Conservation (phyloP, 2,797 vertebrate genomes). For the Phataginus tetradactyla region DNA sequence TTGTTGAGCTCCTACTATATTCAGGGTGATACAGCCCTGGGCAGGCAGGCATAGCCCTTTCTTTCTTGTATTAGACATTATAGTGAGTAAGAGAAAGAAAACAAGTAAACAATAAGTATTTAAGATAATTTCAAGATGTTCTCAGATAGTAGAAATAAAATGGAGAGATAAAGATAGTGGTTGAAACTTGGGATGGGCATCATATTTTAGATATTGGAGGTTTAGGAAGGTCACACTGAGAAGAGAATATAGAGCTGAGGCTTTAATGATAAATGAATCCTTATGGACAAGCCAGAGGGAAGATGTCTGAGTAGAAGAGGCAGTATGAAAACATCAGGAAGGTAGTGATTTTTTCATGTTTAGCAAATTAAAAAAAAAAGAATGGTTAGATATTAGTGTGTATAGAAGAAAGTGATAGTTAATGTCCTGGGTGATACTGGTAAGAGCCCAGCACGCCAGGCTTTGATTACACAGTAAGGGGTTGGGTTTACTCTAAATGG, state of each 20-base stretch:
- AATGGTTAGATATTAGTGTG: neutral
- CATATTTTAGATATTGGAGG: neutral
- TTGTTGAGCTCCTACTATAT: neutral
- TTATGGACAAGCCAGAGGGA: neutral
- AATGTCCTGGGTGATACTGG: neutral
- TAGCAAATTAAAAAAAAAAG: neutral
- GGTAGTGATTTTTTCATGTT: neutral
- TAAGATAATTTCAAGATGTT: neutral
- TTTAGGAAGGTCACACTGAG: neutral
- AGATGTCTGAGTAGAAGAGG: neutral
- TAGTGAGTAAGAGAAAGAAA: neutral
- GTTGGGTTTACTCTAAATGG: neutral
- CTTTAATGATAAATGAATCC: neutral
- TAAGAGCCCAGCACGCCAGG: accelerated
- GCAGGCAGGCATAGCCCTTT: neutral
- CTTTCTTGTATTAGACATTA: neutral
- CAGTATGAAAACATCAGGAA: neutral
- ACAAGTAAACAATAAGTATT: neutral
- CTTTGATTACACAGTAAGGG: no score
- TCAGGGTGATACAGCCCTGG: neutral
- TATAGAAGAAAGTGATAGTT: neutral
- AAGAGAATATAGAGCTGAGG: neutral
- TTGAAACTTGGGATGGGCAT: neutral
- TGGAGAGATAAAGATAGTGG: neutral
- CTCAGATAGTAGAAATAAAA: neutral